Conservation (phyloP, 2,113 vertebrate genomes). For the Zeus faber region DNA sequence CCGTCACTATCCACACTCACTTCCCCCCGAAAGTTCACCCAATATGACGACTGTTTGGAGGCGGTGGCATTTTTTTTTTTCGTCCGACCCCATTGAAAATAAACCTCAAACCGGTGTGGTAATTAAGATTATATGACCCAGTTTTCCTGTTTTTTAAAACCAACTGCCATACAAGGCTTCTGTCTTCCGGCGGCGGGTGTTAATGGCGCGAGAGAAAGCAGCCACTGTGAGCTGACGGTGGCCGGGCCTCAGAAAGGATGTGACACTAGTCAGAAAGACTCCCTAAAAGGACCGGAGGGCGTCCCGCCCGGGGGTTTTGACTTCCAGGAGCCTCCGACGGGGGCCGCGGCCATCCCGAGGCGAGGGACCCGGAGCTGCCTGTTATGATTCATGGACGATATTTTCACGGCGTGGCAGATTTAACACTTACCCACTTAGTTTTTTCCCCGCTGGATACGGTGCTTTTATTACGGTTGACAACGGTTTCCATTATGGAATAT, state of each 20-base stretch:
- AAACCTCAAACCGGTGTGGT: constrained; percentile 25
- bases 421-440: constrained; percentile 24
- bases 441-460: background rate
- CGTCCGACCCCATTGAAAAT: constrained; percentile 23
- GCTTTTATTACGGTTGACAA: constrained; percentile 43
- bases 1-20: constrained; percentile 43
- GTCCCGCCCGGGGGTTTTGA: too few species aligned
- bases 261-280: constrained; percentile 1
- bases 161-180: constrained; percentile 1
- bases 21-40: constrained; percentile 20
- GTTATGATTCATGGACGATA: background rate
- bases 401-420: background rate
- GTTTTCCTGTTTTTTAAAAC: constrained; percentile 12
- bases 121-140: constrained; percentile 29
- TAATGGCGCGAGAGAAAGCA: constrained; percentile 5
- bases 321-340: too few species aligned
- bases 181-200: background rate
- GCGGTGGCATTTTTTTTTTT: too few species aligned
- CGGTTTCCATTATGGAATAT: constrained; percentile 46
- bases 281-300: too few species aligned
- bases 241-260: background rate
- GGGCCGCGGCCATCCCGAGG: too few species aligned
- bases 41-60: constrained; percentile 41
- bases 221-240: background rate
- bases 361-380: too few species aligned